These are phyloP conservation scores for Muschampia plurimacula DNA, from an alignment of 2,888 invertebrate genomes.

Conservation along the genomic window DNA sequence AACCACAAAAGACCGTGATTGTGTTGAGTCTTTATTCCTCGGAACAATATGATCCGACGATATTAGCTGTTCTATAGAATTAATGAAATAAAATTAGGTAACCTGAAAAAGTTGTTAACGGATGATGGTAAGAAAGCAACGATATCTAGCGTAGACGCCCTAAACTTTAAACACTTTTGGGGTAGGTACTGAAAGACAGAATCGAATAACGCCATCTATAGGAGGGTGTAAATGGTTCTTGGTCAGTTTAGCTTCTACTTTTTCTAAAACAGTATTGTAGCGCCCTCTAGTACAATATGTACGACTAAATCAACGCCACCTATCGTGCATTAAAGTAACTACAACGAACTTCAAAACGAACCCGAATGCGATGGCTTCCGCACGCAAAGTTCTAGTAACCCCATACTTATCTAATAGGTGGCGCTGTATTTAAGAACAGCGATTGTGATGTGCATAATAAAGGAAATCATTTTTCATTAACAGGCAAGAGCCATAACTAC, in stretches of 20 bases:
- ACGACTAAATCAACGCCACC: conserved; percentile 45
- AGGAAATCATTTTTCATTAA: neutral
- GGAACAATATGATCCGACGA: too few species aligned
- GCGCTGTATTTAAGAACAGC: conserved; percentile 56
- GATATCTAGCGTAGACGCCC: neutral
- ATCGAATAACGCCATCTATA: conserved; percentile 50
- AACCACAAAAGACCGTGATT: too few species aligned
- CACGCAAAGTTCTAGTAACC: conserved; percentile 45
- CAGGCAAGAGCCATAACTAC: too few species aligned
- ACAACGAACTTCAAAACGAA: conserved; percentile 15
- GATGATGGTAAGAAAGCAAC: neutral
- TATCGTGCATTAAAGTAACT: conserved; percentile 32
- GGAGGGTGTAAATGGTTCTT: conserved; percentile 57
- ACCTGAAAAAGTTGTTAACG: too few species aligned
- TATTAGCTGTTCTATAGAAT: too few species aligned
- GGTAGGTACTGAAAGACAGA: neutral
- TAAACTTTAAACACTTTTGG: neutral
- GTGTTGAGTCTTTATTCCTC: too few species aligned
- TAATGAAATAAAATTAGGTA: too few species aligned
- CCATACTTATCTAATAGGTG: conserved; percentile 61
- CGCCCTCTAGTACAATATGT: conserved; percentile 42
- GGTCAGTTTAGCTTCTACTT: neutral
- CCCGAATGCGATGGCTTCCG: conserved; percentile 42
- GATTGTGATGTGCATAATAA: conserved; percentile 60
- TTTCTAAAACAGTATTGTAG: neutral